These are phyloP conservation scores for Torymus texanus DNA, from an alignment of 2,888 invertebrate genomes.

Conservation along the genomic window DNA sequence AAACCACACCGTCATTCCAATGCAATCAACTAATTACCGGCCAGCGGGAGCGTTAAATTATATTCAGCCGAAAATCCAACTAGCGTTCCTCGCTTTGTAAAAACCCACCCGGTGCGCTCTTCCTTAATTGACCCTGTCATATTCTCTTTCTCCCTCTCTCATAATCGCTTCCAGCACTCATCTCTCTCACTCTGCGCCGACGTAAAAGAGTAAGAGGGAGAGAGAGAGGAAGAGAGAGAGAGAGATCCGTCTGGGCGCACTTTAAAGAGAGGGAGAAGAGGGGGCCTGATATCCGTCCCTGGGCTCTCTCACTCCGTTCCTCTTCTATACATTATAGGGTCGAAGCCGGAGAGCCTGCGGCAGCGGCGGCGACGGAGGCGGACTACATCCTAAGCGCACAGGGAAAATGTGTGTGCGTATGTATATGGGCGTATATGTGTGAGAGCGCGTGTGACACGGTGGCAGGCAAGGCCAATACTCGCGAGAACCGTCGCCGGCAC, in stretches of 20 bases:
- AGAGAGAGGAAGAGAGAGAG: not conserved
- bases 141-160: conserved; percentile 40
- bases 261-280: conserved; percentile 30
- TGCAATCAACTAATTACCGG: not conserved
- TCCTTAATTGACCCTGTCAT: conserved; percentile 48
- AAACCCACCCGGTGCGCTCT: conserved; percentile 25
- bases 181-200: conserved; percentile 8
- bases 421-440: too few species aligned
- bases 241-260: conserved; percentile 41
- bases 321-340: not conserved
- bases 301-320: conserved; percentile 22
- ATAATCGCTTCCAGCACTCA: conserved; percentile 40
- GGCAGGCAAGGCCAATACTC: conserved; percentile 54
- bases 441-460: conserved; percentile 24
- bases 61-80: conserved; percentile 38
- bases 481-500: conserved; percentile 22
- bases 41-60: conserved; percentile 22
- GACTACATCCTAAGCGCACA: not conserved
- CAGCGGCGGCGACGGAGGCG: too few species aligned
- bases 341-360: not conserved
- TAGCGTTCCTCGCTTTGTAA: conserved; percentile 17
- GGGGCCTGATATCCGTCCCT: conserved; percentile 53
- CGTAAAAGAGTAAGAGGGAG: conserved; percentile 24
- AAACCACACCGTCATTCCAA: not conserved
- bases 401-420: conserved; percentile 18